phyloP scores from a whole-genome alignment of 2,888 invertebrate genomes.

The Tanypteryx hageni region DNA sequence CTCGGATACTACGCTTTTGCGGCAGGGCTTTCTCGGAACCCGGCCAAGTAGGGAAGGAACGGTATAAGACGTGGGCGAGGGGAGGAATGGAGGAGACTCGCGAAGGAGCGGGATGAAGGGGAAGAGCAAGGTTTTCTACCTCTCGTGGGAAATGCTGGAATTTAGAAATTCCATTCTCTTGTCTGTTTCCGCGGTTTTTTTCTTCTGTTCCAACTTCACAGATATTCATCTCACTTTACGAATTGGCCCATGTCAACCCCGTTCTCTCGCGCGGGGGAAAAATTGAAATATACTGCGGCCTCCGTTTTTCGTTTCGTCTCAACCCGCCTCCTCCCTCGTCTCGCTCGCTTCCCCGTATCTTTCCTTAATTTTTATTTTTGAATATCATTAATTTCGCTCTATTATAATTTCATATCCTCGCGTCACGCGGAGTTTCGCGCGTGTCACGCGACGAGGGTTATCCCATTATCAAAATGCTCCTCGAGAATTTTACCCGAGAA shows the following conservation, averaged over 20 bases:
- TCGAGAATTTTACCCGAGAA: too few relatives aligned
- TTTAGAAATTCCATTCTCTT: slow-evolving; percentile 42
- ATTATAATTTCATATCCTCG: not conserved
- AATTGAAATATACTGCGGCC: not conserved
- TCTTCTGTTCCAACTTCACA: slow-evolving; percentile 25
- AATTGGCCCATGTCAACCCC: slow-evolving; percentile 47
- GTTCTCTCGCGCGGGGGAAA: not conserved
- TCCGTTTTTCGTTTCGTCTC: not conserved
- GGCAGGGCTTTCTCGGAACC: not conserved
- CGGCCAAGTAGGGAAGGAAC: not conserved
- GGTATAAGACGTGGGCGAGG: slow-evolving; percentile 8
- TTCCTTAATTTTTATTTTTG: not conserved
- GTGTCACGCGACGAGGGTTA: not conserved
- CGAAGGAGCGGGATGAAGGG: not conserved
- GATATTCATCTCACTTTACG: slow-evolving; percentile 60
- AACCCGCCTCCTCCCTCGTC: not conserved
- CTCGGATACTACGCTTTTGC: not conserved
- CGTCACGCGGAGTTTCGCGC: not conserved
- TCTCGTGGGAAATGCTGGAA: slow-evolving; percentile 48
- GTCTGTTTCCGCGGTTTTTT: slow-evolving; percentile 21
- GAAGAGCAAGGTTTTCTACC: not conserved
- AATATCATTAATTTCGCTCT: not conserved
- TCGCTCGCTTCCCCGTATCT: not conserved
- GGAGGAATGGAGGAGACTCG: not conserved
- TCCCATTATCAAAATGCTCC: not conserved